Evolutionary conservation across 2,888 invertebrate species (phyloP), one percentile per base, ranked within the genome.

Genomic region (Andrena praecox): DNA sequence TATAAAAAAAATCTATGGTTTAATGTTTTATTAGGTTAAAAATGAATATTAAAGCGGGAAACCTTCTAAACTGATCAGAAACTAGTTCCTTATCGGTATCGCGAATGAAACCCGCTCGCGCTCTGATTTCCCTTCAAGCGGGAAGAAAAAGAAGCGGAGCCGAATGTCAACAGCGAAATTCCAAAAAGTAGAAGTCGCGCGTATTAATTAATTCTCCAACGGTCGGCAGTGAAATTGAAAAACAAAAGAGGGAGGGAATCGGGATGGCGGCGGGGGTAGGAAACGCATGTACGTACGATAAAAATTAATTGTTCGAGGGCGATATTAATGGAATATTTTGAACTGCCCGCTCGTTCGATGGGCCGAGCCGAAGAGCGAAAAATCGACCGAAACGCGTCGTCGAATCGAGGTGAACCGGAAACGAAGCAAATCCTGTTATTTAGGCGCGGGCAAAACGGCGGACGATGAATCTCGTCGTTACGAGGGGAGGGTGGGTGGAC

Each of bases 371-470:
- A 42, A 54, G 20, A 7, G 35, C 48, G 63, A 79, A 72, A 63
- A 64, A 69, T 64, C 48, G 42, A 54, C 33, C 16, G 50, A 31
- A 66, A 80, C 50, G n/a, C 72, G 27, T 20, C 72, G 27, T 16
- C 24, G 35, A 71, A 66, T 62, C 48, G 54, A 8, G 63, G n/a
- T 35, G 54, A 35, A 75, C 59, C 56, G 27, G 56, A 69, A 60
- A 60, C 35, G 59, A 73, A 73, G 63, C 67, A 70, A 75, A 64
- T 64, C 63, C 24, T 59, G 33, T 50, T 48, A 60, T 63, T 79
- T 64, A 54, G 48, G 6, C 59, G 31, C 48, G 56, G 59, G 35
- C 10, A 27, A 56, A 31, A 27, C 33, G 48, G 48, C 63, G 35
- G 29, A 69, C 75, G 64, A 59, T 64, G 50, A 64, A 69, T 63